phyloP scores from a whole-genome alignment of 1,140 invertebrate genomes.

The Ruditapes philippinarum region DNA sequence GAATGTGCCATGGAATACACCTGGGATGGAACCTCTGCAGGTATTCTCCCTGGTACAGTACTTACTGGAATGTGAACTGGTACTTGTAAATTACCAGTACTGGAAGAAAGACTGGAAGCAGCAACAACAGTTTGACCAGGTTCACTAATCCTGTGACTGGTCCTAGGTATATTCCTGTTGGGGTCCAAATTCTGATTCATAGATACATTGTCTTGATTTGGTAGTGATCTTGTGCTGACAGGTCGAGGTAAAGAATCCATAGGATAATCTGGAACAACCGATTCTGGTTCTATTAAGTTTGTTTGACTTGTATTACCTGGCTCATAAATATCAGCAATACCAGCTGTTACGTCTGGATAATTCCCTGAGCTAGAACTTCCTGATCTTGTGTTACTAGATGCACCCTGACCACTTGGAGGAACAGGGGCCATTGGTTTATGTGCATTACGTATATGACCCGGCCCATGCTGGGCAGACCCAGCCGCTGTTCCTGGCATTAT shows the following conservation, averaged over 20 bases:
- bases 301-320: not conserved
- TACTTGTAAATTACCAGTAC: constrained; percentile 28
- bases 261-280: constrained; percentile 55
- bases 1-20: constrained; percentile 26
- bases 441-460: not conserved
- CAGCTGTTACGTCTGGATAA: constrained; percentile 58
- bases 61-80: not conserved
- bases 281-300: not conserved
- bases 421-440: constrained; percentile 12
- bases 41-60: constrained; percentile 5
- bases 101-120: constrained; percentile 41
- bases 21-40: constrained; percentile 2
- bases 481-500: constrained; percentile 22
- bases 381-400: not conserved
- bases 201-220: not conserved
- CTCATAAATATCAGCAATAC: constrained; percentile 57
- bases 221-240: constrained; percentile 50
- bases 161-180: not conserved
- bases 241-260: constrained; percentile 60
- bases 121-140: constrained; percentile 31
- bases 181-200: not conserved
- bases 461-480: not conserved
- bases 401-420: constrained; percentile 14
- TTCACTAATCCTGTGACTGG: constrained; percentile 16
- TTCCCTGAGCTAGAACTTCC: constrained; percentile 6